Percentiles rank a stretch among this genome's conserved stretches.
Conservation (phyloP, 2,113 vertebrate species). For the Leptosomus discolor region DNA sequence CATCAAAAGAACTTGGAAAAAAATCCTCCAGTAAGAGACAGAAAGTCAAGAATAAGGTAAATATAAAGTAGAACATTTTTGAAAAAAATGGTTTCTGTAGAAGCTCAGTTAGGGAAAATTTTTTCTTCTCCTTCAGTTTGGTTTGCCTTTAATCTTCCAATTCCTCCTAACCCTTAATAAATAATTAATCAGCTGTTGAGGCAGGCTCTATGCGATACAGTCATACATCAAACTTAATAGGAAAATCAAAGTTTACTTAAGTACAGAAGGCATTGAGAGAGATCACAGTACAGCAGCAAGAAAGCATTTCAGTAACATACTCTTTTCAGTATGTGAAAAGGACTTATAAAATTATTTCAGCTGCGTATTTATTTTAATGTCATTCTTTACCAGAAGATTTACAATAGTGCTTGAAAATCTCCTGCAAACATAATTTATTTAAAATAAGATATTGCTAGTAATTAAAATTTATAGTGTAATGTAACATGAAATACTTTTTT, state of each 20-base stretch:
- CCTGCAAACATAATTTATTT: slow-evolving; percentile 28
- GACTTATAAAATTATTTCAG: slow-evolving; percentile 21
- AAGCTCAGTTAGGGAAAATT: background rate
- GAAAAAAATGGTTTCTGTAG: background rate
- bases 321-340: background rate
- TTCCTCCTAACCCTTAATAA: slow-evolving; percentile 16
- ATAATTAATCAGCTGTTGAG: slow-evolving; percentile 44
- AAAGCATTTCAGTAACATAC: background rate
- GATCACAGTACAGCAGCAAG: background rate
- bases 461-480: slow-evolving; percentile 39
- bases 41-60: background rate
- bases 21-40: background rate
- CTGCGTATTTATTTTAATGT: slow-evolving; percentile 31
- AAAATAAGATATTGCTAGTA: slow-evolving; percentile 15
- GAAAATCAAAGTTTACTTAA: slow-evolving; percentile 37
- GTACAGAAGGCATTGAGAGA: background rate
- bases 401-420: slow-evolving; percentile 5
- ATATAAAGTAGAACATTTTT: background rate
- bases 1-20: background rate
- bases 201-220: background rate
- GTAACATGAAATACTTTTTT: background rate
- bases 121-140: slow-evolving; percentile 3
- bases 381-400: slow-evolving; percentile 22
- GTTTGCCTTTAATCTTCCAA: slow-evolving; percentile 30
- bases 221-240: slow-evolving; percentile 8